Base-by-base conservation (phyloP, 30 jellyfish, hydroid and myxozoan species). In the Cassiopea xamachana region DNA sequence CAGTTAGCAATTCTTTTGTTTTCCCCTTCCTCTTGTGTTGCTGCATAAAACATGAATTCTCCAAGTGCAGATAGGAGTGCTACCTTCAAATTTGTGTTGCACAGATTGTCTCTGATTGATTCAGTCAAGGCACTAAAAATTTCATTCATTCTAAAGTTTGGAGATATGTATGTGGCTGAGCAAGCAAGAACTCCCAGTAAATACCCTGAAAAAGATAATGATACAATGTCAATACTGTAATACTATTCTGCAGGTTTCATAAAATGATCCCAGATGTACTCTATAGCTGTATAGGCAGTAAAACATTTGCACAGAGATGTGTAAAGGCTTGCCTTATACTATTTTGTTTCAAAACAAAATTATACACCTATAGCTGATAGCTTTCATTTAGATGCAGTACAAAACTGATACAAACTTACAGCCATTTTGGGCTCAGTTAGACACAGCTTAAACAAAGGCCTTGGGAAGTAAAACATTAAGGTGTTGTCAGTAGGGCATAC, bases 1-100 rank as follows among this genome's bases (percentile, higher is more conserved):
- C 99, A 95, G 81, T 69, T 70, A 7, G 87, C 43, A 8, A 95
- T 85, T 27, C 61, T 77, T 70, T 88, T 87, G 67, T 82, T 97
- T 78, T 95, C 99, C 15, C 94, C 97, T 73, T 95, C 99, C 77
- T 95, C 99, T 88, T 95, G 99, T 10, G 99, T 89, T 16, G 99
- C 99, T 1, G 99, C 99, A 71, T 79, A 95, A 55, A 95, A 95
- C 87, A 95, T 87, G 72, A 88, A 95, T 58, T 95, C 99, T 70
- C 99, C 99, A 44, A 95, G 84, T 6, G 95, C 99, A 19, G 99
- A 94, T 75, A 95, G 68, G 62, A 91, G 73, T 2, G 92, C 87
- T 45, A 72, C 81, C 68, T 91, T 95, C 73, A 95, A 43, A 18
- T 73, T 89, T n/a, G 90, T 27, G 48, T 67, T 81, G 46, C 98